Base-by-base conservation (phyloP, 2,888 invertebrate genomes). In the Pterostichus niger region DNA sequence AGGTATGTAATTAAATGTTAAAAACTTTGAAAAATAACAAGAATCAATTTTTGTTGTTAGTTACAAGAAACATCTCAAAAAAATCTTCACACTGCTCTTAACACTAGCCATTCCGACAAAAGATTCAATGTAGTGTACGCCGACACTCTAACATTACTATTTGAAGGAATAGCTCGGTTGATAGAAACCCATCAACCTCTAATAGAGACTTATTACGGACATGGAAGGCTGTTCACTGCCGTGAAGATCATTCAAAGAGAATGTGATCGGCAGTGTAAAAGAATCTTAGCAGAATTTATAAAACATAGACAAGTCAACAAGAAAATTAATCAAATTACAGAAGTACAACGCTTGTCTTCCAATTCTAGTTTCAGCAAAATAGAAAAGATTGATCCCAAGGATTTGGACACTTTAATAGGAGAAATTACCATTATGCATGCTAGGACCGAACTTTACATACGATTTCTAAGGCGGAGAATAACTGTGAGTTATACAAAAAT, bases 391-490 rank as follows among this genome's bases (percentile, higher is more conserved):
- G 96, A 97, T 89, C 95, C 97, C 0, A 95, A 96, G 87, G 95
- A 95, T 86, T 92, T 97, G 81, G 99, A 99, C 91, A 93, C 95
- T 0, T 91, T 97, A 61, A 93, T 99, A 83, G 95, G 95, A 0
- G 99, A 99, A 91, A 93, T 99, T 83, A 97, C 98, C 0, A 92
- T 98, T 71, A 95, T 98, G 91, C 98, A 98, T 90, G 95, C 97
- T 0, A 92, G 98, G 85, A 93, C 96, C n/a, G 96, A 97, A 88
- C 91, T 99, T 24, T 99, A 99, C 90, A 94, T 97, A 86, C 92
- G 95, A 86, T 99, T 99, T 91, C 91, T 99, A 84, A 92, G 93
- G 77, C 92, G 97, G 84, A 93, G 97, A 87, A 91, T 96, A 17
- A 92, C 92, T 89, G 96, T 96, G 88, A 90, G 90, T 88, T 59